phyloP scores from a whole-genome alignment of 2,888 invertebrate genomes.

The Zaprionus obscuricornis region DNA sequence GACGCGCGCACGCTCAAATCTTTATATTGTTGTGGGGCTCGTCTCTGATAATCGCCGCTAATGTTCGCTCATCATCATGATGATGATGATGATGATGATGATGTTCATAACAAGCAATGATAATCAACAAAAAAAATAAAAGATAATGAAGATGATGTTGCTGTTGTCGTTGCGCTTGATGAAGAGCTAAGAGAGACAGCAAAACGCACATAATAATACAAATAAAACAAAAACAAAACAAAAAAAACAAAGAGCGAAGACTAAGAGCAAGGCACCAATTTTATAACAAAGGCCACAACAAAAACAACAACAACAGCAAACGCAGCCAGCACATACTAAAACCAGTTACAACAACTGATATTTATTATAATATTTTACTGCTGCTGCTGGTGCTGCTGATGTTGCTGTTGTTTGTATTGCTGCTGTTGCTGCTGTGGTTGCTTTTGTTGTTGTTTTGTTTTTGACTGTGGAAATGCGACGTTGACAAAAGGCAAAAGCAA shows the following conservation, averaged over 20 bases:
- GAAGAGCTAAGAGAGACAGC: conserved; percentile 40
- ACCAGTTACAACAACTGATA: conserved; percentile 67
- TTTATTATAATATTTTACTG: conserved; percentile 56
- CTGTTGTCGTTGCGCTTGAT: conserved; percentile 15
- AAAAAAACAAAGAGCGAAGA: too few relatives aligned
- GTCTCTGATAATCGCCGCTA: conserved; percentile 61
- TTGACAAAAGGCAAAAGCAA: conserved; percentile 60
- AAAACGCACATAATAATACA: too few relatives aligned
- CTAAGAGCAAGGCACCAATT: conserved; percentile 19
- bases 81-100: conserved; percentile 29
- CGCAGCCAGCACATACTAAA: conserved; percentile 50
- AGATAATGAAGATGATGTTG: conserved; percentile 10
- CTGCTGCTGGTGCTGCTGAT: conserved; percentile 10
- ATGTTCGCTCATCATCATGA: conserved; percentile 50
- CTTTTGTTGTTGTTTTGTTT: conserved; percentile 25
- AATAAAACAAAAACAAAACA: too few relatives aligned
- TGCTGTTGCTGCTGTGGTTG: conserved; percentile 28
- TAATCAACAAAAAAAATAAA: conserved; percentile 25
- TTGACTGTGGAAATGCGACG: conserved; percentile 56
- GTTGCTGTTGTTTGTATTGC: conserved; percentile 30
- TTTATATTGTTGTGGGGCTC: conserved; percentile 26
- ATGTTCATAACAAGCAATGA: conserved; percentile 38
- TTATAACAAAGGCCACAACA: conserved; percentile 15
- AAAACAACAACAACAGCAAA: conserved; percentile 33
- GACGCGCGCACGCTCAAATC: conserved; percentile 43